Conservation (phyloP, 1,140 invertebrate genomes). For the Antheraea pernyi region DNA sequence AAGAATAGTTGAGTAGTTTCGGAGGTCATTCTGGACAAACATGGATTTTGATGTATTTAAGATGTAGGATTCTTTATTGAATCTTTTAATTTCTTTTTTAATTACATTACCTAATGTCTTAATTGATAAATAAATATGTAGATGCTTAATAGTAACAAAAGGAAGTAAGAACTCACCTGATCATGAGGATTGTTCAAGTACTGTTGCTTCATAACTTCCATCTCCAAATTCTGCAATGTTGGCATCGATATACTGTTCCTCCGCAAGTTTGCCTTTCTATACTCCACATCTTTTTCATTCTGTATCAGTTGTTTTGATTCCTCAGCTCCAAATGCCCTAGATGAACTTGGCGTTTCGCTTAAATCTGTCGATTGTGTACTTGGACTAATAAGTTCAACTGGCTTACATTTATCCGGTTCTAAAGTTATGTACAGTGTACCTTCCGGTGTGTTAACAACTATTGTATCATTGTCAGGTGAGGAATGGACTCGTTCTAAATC, state of each 20-base stretch:
- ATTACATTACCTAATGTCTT: no score
- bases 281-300: slow-evolving; percentile 47
- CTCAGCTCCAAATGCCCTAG: slow-evolving; percentile 47
- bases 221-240: slow-evolving; percentile 63
- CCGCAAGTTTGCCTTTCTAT: slow-evolving; percentile 50
- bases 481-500: slow-evolving; percentile 56
- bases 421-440: slow-evolving; percentile 68
- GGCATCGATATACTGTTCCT: slow-evolving; percentile 78
- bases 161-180: slow-evolving; percentile 40
- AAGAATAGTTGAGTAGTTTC: no score
- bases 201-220: slow-evolving; percentile 59
- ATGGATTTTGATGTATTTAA: no score
- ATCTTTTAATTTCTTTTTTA: no score
- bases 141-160: neutral
- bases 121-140: no score
- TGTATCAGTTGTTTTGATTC: slow-evolving; percentile 53
- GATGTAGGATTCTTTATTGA: no score
- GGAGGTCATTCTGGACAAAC: no score
- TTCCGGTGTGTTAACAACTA: slow-evolving; percentile 71
- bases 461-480: slow-evolving; percentile 62
- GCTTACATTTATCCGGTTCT: slow-evolving; percentile 56
- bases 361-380: slow-evolving; percentile 57
- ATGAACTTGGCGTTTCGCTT: slow-evolving; percentile 44
- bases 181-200: slow-evolving; percentile 58
- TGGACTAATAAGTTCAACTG: slow-evolving; percentile 37